phyloP scores from a whole-genome alignment of 2,113 vertebrate species.

The Eleginops maclovinus region DNA sequence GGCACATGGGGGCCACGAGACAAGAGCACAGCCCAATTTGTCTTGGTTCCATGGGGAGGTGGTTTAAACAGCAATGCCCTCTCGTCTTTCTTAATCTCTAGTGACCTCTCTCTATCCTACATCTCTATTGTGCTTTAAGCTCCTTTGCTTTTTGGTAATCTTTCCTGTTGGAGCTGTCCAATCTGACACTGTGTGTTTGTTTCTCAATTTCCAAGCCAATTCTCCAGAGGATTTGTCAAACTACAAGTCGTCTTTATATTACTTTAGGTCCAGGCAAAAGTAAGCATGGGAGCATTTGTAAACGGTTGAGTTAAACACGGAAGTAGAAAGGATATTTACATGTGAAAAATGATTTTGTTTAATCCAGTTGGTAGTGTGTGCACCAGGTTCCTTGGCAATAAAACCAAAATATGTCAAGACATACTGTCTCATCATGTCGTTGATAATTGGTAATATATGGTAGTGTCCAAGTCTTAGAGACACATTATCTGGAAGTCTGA shows the following conservation, averaged over 20 bases:
- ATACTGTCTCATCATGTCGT: background rate
- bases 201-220: slow-evolving; percentile 18
- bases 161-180: slow-evolving; percentile 23
- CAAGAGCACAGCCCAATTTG: slow-evolving; percentile 76
- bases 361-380: background rate
- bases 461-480: background rate
- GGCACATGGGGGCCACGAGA: slow-evolving; percentile 57
- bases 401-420: background rate
- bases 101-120: slow-evolving; percentile 44
- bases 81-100: slow-evolving; percentile 53
- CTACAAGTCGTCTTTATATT: background rate
- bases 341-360: background rate
- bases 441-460: background rate
- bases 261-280: background rate
- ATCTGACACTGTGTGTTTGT: slow-evolving; percentile 30
- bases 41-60: slow-evolving; percentile 72
- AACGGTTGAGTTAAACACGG: background rate
- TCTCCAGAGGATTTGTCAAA: background rate
- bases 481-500: background rate
- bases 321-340: background rate
- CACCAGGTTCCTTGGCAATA: background rate
- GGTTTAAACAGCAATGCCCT: slow-evolving; percentile 66
- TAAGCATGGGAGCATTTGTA: background rate
- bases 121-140: slow-evolving; percentile 33
- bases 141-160: background rate